Evolutionary conservation across 2,888 invertebrate genomes (phyloP), one percentile per base, ranked within the genome.

Genomic region (Cheiracanthium punctorium): DNA sequence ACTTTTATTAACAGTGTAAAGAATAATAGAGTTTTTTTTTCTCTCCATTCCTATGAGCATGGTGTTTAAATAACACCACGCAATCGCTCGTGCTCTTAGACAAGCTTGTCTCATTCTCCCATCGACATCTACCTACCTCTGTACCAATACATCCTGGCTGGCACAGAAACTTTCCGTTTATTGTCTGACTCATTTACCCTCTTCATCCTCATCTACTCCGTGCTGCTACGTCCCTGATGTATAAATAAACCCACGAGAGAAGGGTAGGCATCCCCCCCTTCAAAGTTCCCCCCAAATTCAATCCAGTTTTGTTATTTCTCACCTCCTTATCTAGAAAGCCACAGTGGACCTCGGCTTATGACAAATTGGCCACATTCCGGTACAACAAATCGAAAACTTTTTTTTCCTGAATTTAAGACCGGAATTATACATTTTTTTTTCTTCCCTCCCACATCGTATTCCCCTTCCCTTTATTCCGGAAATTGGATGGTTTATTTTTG

Each of bases 341-440:
- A 65, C 82, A 76, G 24, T 33, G 43, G 37, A 71, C 43, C 72
- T 69, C n/a, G 64, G 41, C 76, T 76, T 82, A 76, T 82, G 82
- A 82, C 82, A 82, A 82, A 82, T 82, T 82, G 82, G 82, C 64
- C 33, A 75, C 82, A 71, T 76, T 71, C 43, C 14, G 43, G 43
- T 71, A 10, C 29, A 28, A 17, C 41, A 33, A 20, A 24, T 37
- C 20, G n/a, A 69, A 69, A 64, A 80, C 41, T 20, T 58, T 64
- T 76, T 70, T 76, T 75, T 70, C 58, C 65, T 14, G 82, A 76
- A 82, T 82, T 72, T 76, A 82, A 82, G 75, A 82, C 82, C 48
- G 76, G 76, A 82, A 82, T 82, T 76, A 82, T 28, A 24, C 29
- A 28, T 64, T 28, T 74, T 10, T 24, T 12, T 28, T 80, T 30